Base-by-base conservation (phyloP, 2,888 invertebrate species). In the Catocala sponsa region DNA sequence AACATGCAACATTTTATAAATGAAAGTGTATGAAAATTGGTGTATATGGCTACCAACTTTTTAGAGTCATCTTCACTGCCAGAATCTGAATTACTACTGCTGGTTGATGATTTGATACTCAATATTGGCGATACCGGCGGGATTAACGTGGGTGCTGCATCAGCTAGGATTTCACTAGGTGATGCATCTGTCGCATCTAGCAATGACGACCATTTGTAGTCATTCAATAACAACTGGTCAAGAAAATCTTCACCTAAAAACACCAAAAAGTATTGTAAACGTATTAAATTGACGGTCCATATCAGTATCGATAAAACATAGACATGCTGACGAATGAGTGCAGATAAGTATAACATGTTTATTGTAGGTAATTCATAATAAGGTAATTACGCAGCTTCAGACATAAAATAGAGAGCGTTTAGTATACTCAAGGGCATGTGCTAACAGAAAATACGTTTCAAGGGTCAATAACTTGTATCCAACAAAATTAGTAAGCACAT, bases 11-110 rank as follows among this genome's bases (percentile, higher is more conserved):
- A 10, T 44, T 52, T 47, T 33, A 6, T 44, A 48, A 57, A 58
- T 58, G 64, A 75, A 63, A 58, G 51, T 74, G 9, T 32, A 62
- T 56, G 52, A 41, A 46, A 5, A 33, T 6, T 49, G 6, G 25
- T 25, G 25, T 25, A 25, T 25, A 4, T 25, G 25, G 35, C 9
- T 52, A 59, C 76, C 79, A 81, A 94, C 94, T 90, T 94, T 76
- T 92, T 94, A 38, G 88, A 91, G 69, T 94, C 94, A 91, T 94
- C 94, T 69, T 94, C 94, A 83, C 94, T 94, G 42, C 94, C 89
- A 13, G 94, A 94, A 78, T 94, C 94, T 4, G 92, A 92, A 63
- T 80, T 89, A 67, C 93, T 91, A 69, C 90, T 93, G 69, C 87
- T 88, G 10, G 87, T 84, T 11, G 92, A 92, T 32, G 92, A 92